These are phyloP conservation scores for Drosophila koepferae DNA, from an alignment of 2,888 invertebrate species.

Conservation along the genomic window DNA sequence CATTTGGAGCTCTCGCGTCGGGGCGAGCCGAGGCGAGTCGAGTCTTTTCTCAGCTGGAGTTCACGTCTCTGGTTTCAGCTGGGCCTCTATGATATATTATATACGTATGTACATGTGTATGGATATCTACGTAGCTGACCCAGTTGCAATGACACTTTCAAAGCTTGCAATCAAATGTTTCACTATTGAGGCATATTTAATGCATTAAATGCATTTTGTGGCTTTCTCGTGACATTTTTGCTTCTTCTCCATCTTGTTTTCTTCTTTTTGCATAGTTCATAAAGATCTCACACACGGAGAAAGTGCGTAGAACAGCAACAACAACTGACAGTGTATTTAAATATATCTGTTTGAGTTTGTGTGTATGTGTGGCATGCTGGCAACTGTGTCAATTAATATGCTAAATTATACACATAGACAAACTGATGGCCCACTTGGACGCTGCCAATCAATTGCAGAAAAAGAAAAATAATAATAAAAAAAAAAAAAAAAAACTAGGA, in stretches of 20 bases:
- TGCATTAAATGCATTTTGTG: slow-evolving; percentile 72
- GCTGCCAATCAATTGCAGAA: slow-evolving; percentile 75
- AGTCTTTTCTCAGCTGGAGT: background rate
- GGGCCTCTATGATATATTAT: slow-evolving; percentile 9
- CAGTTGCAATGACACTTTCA: slow-evolving; percentile 75
- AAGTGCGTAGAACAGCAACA: slow-evolving; percentile 74
- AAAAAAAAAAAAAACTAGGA: slow-evolving; percentile 71
- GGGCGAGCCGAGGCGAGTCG: background rate
- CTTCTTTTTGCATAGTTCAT: slow-evolving; percentile 72
- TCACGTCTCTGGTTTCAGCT: slow-evolving; percentile 28
- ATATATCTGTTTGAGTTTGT: background rate
- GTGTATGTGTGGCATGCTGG: slow-evolving; percentile 32
- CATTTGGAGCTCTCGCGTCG: background rate
- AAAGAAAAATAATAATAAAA: slow-evolving; percentile 12
- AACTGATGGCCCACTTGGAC: slow-evolving; percentile 75
- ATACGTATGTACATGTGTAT: background rate
- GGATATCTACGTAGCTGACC: slow-evolving; percentile 47
- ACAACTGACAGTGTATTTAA: slow-evolving; percentile 9
- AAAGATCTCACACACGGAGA: slow-evolving; percentile 75
- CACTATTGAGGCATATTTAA: slow-evolving; percentile 42
- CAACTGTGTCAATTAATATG: slow-evolving; percentile 81
- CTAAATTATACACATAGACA: slow-evolving; percentile 76
- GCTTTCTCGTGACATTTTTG: slow-evolving; percentile 76
- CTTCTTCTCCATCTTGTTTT: slow-evolving; percentile 44
- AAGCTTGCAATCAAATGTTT: slow-evolving; percentile 69